Conservation (phyloP, 2,113 vertebrate genomes). For the Rhinopomastus cyanomelas region DNA sequence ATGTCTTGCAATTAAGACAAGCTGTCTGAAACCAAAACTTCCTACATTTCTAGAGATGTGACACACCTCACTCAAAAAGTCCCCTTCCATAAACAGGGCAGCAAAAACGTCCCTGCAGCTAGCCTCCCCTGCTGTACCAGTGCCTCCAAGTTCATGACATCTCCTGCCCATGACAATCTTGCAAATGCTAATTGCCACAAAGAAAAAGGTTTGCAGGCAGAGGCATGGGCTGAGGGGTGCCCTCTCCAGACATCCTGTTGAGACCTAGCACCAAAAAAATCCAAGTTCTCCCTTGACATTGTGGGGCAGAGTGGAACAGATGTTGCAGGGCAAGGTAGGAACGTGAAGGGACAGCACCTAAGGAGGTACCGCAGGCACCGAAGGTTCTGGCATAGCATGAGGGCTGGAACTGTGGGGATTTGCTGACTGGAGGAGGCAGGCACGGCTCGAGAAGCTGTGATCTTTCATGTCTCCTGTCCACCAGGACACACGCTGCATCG, state of each 20-base stretch:
- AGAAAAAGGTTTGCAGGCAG: neutral
- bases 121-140: neutral
- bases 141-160: neutral
- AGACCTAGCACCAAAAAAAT: accelerated
- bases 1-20: neutral
- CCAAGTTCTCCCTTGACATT: neutral
- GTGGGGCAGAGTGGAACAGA: accelerated
- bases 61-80: neutral
- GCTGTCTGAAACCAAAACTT: neutral
- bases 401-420: accelerated
- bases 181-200: neutral
- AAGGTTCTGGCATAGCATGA: accelerated
- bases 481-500: accelerated
- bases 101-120: neutral
- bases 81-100: neutral
- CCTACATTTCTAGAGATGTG: neutral
- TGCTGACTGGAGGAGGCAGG: neutral
- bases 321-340: accelerated
- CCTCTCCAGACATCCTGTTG: neutral
- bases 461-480: accelerated
- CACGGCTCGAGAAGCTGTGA: accelerated
- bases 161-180: neutral
- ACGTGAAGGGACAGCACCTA: neutral
- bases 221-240: neutral
- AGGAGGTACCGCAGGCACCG: neutral